Conservation (phyloP, 2,113 vertebrate genomes). For the Clarias magur region DNA sequence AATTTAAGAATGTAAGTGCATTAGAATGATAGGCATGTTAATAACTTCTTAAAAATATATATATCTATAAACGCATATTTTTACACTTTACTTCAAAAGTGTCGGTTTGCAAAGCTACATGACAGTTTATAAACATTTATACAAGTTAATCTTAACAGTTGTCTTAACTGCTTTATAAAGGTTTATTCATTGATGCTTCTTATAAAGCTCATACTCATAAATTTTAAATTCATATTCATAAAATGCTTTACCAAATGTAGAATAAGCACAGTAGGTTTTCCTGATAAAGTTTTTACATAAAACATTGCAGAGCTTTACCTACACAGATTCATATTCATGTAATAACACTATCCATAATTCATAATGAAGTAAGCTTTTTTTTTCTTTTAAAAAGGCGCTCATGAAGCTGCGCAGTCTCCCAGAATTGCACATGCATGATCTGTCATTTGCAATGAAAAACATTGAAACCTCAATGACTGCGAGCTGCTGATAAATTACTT, state of each 20-base stretch:
- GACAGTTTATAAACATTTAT: background rate
- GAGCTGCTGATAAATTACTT: constrained; percentile 61
- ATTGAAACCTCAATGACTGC: background rate
- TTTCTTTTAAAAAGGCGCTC: background rate
- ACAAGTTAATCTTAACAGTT: too few relatives aligned
- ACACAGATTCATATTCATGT: background rate
- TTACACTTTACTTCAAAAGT: background rate
- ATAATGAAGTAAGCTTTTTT: background rate
- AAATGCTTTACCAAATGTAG: background rate
- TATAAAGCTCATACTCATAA: background rate
- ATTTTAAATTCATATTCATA: background rate
- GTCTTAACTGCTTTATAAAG: background rate
- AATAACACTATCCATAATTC: background rate
- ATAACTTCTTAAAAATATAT: background rate
- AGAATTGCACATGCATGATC: background rate
- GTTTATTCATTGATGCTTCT: background rate
- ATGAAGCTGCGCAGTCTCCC: background rate
- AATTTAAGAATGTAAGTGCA: background rate
- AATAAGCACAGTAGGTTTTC: background rate
- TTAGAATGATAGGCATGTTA: background rate
- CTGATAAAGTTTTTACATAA: background rate
- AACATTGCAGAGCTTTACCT: background rate
- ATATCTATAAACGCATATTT: background rate
- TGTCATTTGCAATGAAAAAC: constrained; percentile 23
- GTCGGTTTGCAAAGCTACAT: background rate